Conservation (phyloP, 2,888 invertebrate species). For the Brachypalpus laphriformis region DNA sequence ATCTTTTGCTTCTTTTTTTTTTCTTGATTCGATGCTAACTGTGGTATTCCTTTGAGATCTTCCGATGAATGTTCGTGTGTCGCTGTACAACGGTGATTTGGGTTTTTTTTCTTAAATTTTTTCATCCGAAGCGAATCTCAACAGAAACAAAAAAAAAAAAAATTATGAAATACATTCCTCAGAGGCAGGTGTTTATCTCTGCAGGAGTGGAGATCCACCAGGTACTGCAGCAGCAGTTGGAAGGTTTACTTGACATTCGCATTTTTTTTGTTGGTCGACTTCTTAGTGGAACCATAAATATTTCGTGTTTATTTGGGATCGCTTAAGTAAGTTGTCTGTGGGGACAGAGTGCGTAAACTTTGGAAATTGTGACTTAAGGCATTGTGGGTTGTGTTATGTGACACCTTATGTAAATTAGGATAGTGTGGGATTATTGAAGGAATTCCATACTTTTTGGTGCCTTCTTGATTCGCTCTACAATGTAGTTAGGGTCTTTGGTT, state of each 20-base stretch:
- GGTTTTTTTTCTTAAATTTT: background rate
- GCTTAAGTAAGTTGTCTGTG: constrained; percentile 20
- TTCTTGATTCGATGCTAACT: constrained; percentile 11
- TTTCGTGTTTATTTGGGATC: constrained; percentile 63
- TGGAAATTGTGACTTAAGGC: constrained; percentile 47
- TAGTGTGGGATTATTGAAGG: background rate
- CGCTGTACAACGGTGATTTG: constrained; percentile 60
- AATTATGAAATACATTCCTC: constrained; percentile 59
- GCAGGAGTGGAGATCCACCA: constrained; percentile 38
- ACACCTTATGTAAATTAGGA: constrained; percentile 4
- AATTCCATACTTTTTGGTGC: background rate
- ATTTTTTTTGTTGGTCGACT: background rate
- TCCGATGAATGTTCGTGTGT: constrained; percentile 52
- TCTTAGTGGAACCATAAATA: constrained; percentile 60
- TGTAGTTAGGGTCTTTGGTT: no score
- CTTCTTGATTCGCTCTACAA: no score
- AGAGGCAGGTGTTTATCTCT: constrained; percentile 66
- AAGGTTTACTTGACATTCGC: constrained; percentile 33
- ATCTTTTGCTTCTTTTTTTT: background rate
- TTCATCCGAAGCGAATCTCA: constrained; percentile 48
- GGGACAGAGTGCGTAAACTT: constrained; percentile 54
- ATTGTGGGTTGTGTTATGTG: constrained; percentile 23
- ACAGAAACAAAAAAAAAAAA: constrained; percentile 17
- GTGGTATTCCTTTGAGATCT: constrained; percentile 67
- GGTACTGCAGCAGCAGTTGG: background rate